A percentile compares a stretch with the other conserved stretches of the same genome.
Conservation (phyloP, 2,113 vertebrate species). For the Potamarius usumacintae region DNA sequence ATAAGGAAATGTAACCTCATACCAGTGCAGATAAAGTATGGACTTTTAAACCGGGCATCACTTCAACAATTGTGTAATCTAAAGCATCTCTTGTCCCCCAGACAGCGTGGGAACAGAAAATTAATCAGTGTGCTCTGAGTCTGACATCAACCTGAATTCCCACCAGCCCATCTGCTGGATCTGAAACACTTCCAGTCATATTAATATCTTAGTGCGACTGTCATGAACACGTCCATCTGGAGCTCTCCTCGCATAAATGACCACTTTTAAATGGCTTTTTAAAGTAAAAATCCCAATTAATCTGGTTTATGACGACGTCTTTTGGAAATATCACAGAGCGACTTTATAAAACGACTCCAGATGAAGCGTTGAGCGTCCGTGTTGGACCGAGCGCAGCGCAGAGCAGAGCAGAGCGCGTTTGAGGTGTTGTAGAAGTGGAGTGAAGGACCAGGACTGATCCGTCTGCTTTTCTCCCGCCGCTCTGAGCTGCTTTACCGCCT, state of each 20-base stretch:
- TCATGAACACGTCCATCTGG: neutral
- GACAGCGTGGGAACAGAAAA: constrained; percentile 14
- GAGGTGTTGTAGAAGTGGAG: neutral
- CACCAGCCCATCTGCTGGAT: constrained; percentile 12
- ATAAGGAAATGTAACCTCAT: neutral
- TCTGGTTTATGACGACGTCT: neutral
- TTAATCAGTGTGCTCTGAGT: neutral
- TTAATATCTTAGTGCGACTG: neutral
- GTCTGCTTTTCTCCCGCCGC: neutral
- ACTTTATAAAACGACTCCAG: neutral
- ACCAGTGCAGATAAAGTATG: neutral
- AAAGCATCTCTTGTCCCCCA: neutral
- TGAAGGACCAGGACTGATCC: neutral
- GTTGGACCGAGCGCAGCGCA: neutral
- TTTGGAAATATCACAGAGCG: neutral
- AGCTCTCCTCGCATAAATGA: neutral
- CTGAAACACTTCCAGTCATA: neutral
- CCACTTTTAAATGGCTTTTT: neutral
- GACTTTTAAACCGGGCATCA: neutral
- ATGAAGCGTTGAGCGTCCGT: neutral
- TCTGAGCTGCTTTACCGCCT: neutral
- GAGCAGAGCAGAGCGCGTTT: neutral
- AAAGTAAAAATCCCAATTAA: neutral
- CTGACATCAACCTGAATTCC: neutral
- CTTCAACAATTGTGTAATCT: neutral